Evolutionary conservation across 2,888 invertebrate genomes (phyloP).

Genomic region (Silvanus unidentatus): DNA sequence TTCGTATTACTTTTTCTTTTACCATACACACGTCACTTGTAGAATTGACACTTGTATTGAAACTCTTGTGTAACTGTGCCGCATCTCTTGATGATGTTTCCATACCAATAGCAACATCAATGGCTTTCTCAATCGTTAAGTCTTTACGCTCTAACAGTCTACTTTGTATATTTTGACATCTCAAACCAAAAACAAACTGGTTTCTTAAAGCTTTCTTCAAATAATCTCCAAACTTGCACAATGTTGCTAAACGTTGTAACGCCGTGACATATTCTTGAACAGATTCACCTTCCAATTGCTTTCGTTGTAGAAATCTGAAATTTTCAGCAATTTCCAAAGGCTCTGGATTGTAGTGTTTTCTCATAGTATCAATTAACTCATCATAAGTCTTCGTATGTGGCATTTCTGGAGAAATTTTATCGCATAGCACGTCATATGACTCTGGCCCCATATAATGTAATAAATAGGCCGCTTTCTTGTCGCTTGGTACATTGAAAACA

Average conservation of each 20-base stretch:
- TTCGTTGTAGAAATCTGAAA: slow-evolving; percentile 23
- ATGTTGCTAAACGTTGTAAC: slow-evolving; percentile 17
- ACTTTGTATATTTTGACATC: slow-evolving; percentile 21
- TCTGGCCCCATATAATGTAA: slow-evolving; percentile 13
- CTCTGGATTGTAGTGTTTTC: slow-evolving; percentile 13
- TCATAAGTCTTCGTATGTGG: slow-evolving; percentile 6
- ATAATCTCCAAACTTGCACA: slow-evolving; percentile 25
- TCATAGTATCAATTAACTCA: slow-evolving; percentile 9
- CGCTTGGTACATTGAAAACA: slow-evolving; percentile 8
- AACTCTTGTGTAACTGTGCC: slow-evolving; percentile 18
- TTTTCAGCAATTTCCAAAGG: slow-evolving; percentile 23
- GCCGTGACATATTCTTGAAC: slow-evolving; percentile 20
- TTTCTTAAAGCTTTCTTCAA: slow-evolving; percentile 26
- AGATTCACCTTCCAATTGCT: slow-evolving; percentile 22
- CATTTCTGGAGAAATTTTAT: slow-evolving; percentile 14
- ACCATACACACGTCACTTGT: neutral
- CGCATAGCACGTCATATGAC: slow-evolving; percentile 13
- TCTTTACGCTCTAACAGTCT: slow-evolving; percentile 23
- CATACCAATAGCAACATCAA: slow-evolving; percentile 24
- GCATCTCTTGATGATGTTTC: slow-evolving; percentile 21
- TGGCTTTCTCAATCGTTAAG: slow-evolving; percentile 21
- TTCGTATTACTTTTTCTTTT: too few species aligned
- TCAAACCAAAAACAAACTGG: slow-evolving; percentile 27
- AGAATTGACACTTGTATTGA: neutral
- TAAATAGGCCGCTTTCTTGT: slow-evolving; percentile 3